A percentile compares a stretch with the other conserved stretches of the same genome.
Conservation (phyloP, 1,140 invertebrate species). For the Philotrypesis tridentata region DNA sequence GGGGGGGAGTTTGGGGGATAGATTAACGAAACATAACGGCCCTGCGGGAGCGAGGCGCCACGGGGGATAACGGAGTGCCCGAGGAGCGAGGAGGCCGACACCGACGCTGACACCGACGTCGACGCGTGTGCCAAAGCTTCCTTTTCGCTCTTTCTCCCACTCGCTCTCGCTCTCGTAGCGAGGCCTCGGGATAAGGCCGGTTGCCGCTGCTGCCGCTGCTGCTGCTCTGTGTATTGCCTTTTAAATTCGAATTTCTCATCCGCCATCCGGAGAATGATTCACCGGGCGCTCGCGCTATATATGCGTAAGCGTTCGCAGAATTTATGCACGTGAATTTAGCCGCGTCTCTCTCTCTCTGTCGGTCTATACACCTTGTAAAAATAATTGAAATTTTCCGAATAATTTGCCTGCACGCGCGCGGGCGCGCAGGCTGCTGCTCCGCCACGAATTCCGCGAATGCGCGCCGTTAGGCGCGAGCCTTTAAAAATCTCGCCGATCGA, state of each 20-base stretch:
- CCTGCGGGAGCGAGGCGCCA: not conserved
- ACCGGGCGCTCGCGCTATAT: not conserved
- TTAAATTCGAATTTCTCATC: constrained; percentile 17
- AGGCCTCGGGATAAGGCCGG: not conserved
- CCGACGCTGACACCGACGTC: no score
- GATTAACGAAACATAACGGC: constrained; percentile 74
- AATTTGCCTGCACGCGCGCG: no score
- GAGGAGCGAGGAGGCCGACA: no score
- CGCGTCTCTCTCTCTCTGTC: no score
- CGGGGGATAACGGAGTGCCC: constrained; percentile 59
- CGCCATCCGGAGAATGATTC: not conserved
- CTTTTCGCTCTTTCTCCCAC: not conserved
- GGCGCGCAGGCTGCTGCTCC: no score
- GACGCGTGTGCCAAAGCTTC: not conserved
- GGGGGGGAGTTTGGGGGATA: no score
- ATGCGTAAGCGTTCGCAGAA: no score
- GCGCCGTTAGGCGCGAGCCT: no score
- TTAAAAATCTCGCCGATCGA: not conserved
- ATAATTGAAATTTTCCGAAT: not conserved
- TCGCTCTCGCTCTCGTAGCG: no score
- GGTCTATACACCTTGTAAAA: no score
- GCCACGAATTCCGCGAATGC: not conserved
- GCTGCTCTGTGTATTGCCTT: not conserved
- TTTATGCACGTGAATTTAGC: no score
- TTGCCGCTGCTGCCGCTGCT: not conserved